These are phyloP conservation scores for Aproaerema taeniolella DNA, from an alignment of 2,888 invertebrate species.

Conservation along the genomic window DNA sequence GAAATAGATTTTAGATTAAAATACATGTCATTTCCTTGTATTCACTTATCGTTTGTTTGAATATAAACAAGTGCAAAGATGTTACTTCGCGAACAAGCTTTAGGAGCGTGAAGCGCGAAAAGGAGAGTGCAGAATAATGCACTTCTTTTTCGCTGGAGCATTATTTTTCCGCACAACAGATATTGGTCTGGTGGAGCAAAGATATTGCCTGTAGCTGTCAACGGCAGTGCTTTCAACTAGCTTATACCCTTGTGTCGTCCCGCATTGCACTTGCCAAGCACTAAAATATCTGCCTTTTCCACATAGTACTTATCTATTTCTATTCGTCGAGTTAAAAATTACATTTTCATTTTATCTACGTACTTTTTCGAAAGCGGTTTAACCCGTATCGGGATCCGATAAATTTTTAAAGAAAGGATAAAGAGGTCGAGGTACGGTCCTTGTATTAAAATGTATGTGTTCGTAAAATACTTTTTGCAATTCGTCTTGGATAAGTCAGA, in stretches of 20 bases:
- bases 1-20: too few species aligned
- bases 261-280: conserved; percentile 35
- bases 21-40: too few species aligned
- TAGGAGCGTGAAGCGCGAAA: background rate
- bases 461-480: too few species aligned
- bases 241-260: conserved; percentile 53
- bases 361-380: too few species aligned
- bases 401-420: too few species aligned
- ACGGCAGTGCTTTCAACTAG: conserved; percentile 51
- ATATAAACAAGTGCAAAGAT: background rate
- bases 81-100: background rate
- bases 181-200: conserved; percentile 58
- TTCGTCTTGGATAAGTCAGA: too few species aligned
- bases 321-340: too few species aligned
- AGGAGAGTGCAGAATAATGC: conserved; percentile 12
- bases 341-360: too few species aligned
- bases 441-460: too few species aligned
- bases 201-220: conserved; percentile 71
- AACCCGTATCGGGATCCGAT: too few species aligned
- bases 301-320: too few species aligned
- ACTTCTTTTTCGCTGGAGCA: conserved; percentile 35
- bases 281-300: conserved; percentile 35
- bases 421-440: too few species aligned
- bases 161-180: conserved; percentile 56
- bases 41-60: background rate